These are phyloP conservation scores for Styela clava DNA, from an alignment of 23 tunicate genomes.

Conservation along the genomic window DNA sequence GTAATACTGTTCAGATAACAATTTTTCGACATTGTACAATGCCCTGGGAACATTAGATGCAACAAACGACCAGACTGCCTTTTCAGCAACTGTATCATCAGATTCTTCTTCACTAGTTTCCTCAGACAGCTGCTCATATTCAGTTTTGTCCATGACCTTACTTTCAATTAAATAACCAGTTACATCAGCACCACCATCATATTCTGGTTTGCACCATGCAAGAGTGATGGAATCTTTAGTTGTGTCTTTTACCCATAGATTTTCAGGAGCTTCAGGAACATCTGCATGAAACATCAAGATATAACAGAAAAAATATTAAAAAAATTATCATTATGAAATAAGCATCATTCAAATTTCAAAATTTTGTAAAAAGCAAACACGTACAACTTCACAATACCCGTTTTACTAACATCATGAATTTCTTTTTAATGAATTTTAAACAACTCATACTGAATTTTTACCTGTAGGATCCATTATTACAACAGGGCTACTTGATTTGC, in stretches of 20 bases:
- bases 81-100: conserved; percentile 12
- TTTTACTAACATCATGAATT: too few species aligned
- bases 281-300: too few species aligned
- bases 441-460: too few species aligned
- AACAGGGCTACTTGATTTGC: conserved; percentile 42
- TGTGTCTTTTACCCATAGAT: conserved; percentile 60
- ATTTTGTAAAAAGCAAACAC: too few species aligned
- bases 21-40: conserved; percentile 35
- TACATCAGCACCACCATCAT: conserved; percentile 83
- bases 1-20: conserved; percentile 32
- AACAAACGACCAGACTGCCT: conserved; percentile 47
- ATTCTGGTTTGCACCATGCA: conserved; percentile 77
- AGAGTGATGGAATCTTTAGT: conserved; percentile 48
- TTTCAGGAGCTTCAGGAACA: conserved; percentile 78
- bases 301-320: not conserved
- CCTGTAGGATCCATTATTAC: conserved; percentile 48
- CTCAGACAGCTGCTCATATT: not conserved
- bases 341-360: not conserved
- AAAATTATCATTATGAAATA: not conserved
- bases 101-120: conserved; percentile 10
- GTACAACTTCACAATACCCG: too few species aligned
- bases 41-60: conserved; percentile 40
- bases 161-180: conserved; percentile 74
- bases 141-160: conserved; percentile 34
- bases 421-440: too few species aligned